Percentiles rank a stretch among this genome's conserved stretches.
Evolutionary conservation across 1,140 invertebrate genomes (phyloP).

Genomic region (Leptopilina boulardi): DNA sequence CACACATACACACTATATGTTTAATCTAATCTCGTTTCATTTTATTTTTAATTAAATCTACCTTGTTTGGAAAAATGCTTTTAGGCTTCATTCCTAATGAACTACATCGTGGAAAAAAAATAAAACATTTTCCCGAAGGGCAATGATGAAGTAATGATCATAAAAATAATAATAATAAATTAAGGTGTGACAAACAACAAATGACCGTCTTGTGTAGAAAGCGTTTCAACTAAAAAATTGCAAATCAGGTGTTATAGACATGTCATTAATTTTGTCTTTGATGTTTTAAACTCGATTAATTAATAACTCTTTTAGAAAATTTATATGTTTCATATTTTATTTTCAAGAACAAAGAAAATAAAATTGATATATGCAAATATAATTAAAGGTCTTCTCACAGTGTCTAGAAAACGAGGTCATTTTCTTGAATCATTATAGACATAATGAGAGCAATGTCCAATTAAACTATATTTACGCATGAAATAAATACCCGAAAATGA

Average conservation of each 20-base stretch:
- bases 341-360: not conserved
- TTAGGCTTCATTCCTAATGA: constrained; percentile 10
- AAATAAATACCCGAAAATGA: constrained; percentile 9
- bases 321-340: too few relatives aligned
- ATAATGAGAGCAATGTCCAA: not conserved
- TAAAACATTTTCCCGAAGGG: not conserved
- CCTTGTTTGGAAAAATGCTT: constrained; percentile 13
- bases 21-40: constrained; percentile 14
- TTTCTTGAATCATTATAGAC: not conserved
- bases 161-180: not conserved
- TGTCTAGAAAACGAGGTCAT: constrained; percentile 12
- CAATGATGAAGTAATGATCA: constrained; percentile 10
- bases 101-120: not conserved
- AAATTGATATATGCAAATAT: not conserved
- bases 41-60: constrained; percentile 11
- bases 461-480: not conserved
- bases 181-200: constrained; percentile 14
- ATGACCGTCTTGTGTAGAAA: constrained; percentile 7
- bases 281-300: not conserved
- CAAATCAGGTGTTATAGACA: constrained; percentile 1
- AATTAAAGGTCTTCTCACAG: not conserved
- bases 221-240: not conserved
- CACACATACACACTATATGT: too few relatives aligned
- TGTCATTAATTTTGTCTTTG: not conserved
- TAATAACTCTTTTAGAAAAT: too few relatives aligned